A percentile compares a stretch with the other conserved stretches of the same genome.
These are phyloP conservation scores for Sarcophaga carnaria DNA, from an alignment of 2,888 invertebrate genomes.

Conservation along the genomic window DNA sequence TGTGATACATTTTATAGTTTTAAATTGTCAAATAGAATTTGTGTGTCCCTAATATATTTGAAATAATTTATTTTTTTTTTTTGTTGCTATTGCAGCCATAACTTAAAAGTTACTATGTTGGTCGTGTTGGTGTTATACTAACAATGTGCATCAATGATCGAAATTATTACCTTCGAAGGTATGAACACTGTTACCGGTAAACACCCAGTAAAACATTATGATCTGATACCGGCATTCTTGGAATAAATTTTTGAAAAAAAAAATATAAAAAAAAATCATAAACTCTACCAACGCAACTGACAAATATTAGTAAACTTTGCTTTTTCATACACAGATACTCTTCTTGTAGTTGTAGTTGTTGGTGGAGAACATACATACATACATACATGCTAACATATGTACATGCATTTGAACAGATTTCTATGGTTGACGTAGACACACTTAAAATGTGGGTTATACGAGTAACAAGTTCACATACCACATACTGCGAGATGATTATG, in stretches of 20 bases:
- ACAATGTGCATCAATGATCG: conserved; percentile 48
- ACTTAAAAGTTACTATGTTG: conserved; percentile 1
- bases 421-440: neutral
- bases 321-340: conserved; percentile 18
- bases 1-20: neutral
- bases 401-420: neutral
- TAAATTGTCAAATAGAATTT: neutral
- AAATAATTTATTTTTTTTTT: neutral
- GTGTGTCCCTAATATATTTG: neutral
- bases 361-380: neutral
- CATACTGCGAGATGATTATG: no score
- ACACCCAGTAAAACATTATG: neutral
- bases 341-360: conserved; percentile 22
- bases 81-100: conserved; percentile 15
- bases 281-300: conserved; percentile 8
- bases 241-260: neutral
- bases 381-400: neutral
- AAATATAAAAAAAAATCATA: neutral
- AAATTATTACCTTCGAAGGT: conserved; percentile 46
- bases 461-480: no score
- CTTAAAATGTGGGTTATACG: no score
- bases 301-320: conserved; percentile 23
- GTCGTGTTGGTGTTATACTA: neutral
- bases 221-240: neutral
- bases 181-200: conserved; percentile 20